Base-by-base conservation (phyloP, 2,797 vertebrate genomes). In the Pogonophryne albipinna region DNA sequence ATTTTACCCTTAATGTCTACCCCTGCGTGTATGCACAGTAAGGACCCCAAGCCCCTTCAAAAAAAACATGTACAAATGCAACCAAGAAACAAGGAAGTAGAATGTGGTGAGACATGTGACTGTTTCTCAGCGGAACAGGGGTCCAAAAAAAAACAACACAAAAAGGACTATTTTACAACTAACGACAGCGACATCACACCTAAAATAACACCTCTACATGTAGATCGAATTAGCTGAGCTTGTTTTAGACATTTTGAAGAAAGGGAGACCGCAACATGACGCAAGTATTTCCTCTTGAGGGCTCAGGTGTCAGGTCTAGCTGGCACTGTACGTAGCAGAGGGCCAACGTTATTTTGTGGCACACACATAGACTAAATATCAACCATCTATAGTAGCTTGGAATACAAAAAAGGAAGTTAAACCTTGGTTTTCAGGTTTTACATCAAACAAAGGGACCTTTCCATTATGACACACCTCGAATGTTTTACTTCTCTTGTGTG, bases 401-500 rank as follows among this genome's bases (percentile, higher is more conserved):
- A 49, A 42, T 31, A 10, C 5, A 27, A 71, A 78, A 60, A 66
- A 72, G 62, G 23, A 61, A 55, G 52, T 66, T 27, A n/a, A 27
- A 27, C 19, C 13, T 51, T n/a, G 0, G 1, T 14, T 4, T 3
- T 19, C 4, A 45, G 3, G 38, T 42, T 31, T 62, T 12, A 34
- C 4, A 3, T 23, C 1, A 51, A 49, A 55, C 44, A 42, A 23
- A 17, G 31, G 20, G 10, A 27, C 14, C 20, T 66, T 79, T 71
- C 20, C 14, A 47, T 14, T 45, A 20, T 58, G 53, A 71, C 57
- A 41, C 72, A 72, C 66, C 38, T 71, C 31, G 0, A 46, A 27
- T 14, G 50, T 91, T 85, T 93, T 91, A 89, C 86, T 94, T 93
- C 92, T 84, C 31, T 16, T 1, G 0, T 73, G 62, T 41, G 66